Evolutionary conservation across 2,797 vertebrate genomes (phyloP), one percentile per base, ranked within the genome.

Genomic region (Trematomus bernacchii): DNA sequence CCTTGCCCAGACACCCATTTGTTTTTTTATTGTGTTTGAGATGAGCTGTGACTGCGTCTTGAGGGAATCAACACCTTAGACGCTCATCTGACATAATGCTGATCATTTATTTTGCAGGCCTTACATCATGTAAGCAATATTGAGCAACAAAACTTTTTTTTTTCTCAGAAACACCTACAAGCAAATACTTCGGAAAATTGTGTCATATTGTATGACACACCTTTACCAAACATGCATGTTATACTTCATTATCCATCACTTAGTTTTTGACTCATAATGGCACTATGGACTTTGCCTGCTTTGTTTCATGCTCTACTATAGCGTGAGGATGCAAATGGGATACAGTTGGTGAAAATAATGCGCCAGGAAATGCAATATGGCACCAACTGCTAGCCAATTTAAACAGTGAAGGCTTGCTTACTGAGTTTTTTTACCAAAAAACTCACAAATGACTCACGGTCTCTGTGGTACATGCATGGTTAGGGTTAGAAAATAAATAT

Each of bases 21-120:
- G 76, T 72, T 87, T 81, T 82, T 37, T 82, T 85, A 91, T 92
- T 84, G 88, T 88, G 63, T 73, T 58, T 68, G 55, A 71, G 79
- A 91, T 82, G 90, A 91, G 84, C 69, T 71, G 66, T 65, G 72
- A 92, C 90, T 69, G 83, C 89, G 85, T 30, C 84, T 58, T 69
- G 13, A 73, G 81, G 77, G 87, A 89, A 82, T 84, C 6, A 46
- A 46, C 73, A 2, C 27, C 33, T 64, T 60, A 87, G 70, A 30
- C 6, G 50, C 58, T 40, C n/a, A 50, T 57, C 46, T 47, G 47
- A 58, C 60, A 21, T 48, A 21, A 55, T 68, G 30, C 30, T 69
- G 50, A 71, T 12, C 7, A 40, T 48, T 62, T 50, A 3, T 11
- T n/a, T n/a, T n/a, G 47, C 47, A 46, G 18, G 2, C 42, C 21